Evolutionary conservation across 2,113 vertebrate species (phyloP), one percentile per base, ranked within the genome.

Genomic region (Mesocricetus auratus): DNA sequence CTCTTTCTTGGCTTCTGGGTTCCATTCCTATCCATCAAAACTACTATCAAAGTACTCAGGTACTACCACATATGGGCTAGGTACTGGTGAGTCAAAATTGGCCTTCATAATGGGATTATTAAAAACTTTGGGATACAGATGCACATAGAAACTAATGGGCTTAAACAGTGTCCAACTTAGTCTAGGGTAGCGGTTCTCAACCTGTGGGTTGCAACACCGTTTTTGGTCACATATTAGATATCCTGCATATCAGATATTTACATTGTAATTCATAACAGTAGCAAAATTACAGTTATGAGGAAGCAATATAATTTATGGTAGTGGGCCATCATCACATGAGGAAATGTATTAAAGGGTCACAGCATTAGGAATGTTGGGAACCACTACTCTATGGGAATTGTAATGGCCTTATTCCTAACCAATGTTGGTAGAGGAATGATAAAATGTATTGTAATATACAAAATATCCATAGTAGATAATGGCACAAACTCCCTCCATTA

Each of bases 101-200:
- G 74, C 94, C 62, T 89, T 33, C 66, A 12, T 39, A 60, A 11
- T 89, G 24, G n/a, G 53, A 81, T 31, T 71, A 75, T 78, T 93
- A 24, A 75, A 93, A 92, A 92, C 74, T 26, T 83, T 66, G 64
- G 74, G 36, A 13, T 93, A 78, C 94, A 77, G 60, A 53, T 22
- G 33, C 5, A 71, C 36, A 39, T n/a, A 81, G 33, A 87, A 56
- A 13, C 50, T 39, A 85, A 45, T 36, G 29, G 77, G 7, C 31
- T 94, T 64, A 53, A 74, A 91, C 86, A 42, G 3, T 71, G 12
- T 21, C 42, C 60, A 36, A 13, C 73, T 66, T 74, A 33, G 21
- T 93, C 36, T 12, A 64, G 26, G 29, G 16, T 16, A 69, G 17
- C 2, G 16, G 33, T n/a, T 69, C 68, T 36, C 68, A 19, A 19